phyloP scores from a whole-genome alignment of 1,140 invertebrate genomes.

The Drosophila athabasca region DNA sequence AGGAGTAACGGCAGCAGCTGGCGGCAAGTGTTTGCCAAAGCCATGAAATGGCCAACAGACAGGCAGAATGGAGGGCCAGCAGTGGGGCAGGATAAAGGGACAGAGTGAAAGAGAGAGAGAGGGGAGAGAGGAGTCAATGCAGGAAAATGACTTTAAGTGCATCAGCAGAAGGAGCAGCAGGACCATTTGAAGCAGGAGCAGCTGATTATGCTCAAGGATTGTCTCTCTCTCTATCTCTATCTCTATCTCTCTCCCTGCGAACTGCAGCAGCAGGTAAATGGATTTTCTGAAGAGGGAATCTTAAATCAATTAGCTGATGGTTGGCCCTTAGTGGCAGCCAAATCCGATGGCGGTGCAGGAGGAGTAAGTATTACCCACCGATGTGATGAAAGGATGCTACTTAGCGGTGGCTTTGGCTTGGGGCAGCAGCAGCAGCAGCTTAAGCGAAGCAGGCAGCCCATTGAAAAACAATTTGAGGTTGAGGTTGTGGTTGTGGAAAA shows the following conservation, averaged over 20 bases:
- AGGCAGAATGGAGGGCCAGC: not conserved
- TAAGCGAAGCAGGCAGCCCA: no score
- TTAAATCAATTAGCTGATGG: conserved; percentile 71
- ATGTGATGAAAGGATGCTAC: conserved; percentile 18
- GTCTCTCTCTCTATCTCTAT: conserved; percentile 10
- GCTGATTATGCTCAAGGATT: conserved; percentile 73
- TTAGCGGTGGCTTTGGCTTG: no score
- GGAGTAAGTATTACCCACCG: conserved; percentile 23
- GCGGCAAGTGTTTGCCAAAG: conserved; percentile 70
- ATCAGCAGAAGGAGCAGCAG: conserved; percentile 46
- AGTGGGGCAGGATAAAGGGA: conserved; percentile 20
- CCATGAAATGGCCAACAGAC: conserved; percentile 64
- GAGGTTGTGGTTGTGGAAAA: not conserved
- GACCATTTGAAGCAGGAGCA: conserved; percentile 24
- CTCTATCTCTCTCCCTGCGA: not conserved
- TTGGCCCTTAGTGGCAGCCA: conserved; percentile 3
- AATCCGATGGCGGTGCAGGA: not conserved
- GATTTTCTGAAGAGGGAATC: conserved; percentile 26
- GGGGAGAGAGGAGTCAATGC: conserved; percentile 1
- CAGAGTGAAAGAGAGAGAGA: conserved; percentile 12
- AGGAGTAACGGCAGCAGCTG: conserved; percentile 40
- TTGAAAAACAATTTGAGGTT: no score
- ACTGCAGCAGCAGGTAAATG: conserved; percentile 34
- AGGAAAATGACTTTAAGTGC: conserved; percentile 73
- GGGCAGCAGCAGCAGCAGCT: no score